Base-by-base conservation (phyloP, 2,113 vertebrate genomes). In the Cichladusa arquata region DNA sequence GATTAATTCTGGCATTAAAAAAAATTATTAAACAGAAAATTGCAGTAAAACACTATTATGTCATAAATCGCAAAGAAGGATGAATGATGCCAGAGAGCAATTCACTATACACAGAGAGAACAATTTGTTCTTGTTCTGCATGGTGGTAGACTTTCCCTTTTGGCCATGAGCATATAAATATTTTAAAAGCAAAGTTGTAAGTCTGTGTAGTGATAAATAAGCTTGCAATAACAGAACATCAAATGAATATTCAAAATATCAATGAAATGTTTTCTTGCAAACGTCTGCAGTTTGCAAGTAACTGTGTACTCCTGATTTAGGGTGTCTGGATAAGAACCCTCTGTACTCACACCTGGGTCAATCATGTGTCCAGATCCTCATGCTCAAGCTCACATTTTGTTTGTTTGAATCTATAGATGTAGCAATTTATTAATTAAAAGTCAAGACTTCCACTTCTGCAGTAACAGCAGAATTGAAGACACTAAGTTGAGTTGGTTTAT, bases 51-150 rank as follows among this genome's bases (percentile, higher is more conserved):
- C 56, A 58, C 42, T 70, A 70, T 86, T 62, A 47, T 88, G 51
- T 83, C 89, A 85, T 90, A 88, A 90, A 92, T 84, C 0, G 28
- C 76, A 77, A 90, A 90, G 79, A 93, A 86, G 51, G 67, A 71
- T 74, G 86, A 66, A 48, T 62, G 72, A 74, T 92, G 72, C 82
- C 69, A 94, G 83, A 61, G 67, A 93, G 44, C 76, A 90, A 58
- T 88, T 92, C 51, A 47, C 64, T 38, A 19, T 40, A 65, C 26
- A 38, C 1, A 0, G 83, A 66, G 79, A 88, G 62, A 92, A 86
- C 65, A 81, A 77, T 82, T 91, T 92, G 66, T 95, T 95, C 90
- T 25, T 95, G 70, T 77, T 92, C 84, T 93, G 53, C 53, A 54
- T 81, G 71, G 54, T 45, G 38, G 28, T 19, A 91, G 84, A 44